A percentile compares a stretch with the other conserved stretches of the same genome.
These are phyloP conservation scores for Paraescarpia echinospica DNA, from an alignment of 1,140 invertebrate species.

Conservation along the genomic window DNA sequence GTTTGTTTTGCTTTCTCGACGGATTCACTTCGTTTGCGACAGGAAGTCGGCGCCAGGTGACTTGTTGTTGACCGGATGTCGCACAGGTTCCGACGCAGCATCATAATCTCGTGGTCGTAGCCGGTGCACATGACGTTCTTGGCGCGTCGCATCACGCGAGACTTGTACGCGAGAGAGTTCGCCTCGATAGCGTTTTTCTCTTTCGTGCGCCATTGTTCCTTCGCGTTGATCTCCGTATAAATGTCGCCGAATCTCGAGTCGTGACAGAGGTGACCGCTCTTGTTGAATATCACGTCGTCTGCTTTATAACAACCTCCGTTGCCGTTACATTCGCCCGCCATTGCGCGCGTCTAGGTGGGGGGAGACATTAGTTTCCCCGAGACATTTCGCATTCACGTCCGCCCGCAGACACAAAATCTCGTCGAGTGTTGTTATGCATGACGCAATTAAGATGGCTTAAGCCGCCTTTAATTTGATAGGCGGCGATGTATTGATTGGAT, in stretches of 20 bases:
- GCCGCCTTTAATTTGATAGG: neutral
- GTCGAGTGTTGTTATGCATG: neutral
- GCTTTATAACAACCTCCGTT: neutral
- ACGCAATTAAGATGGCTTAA: neutral
- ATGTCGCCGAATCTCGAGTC: neutral
- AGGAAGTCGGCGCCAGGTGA: neutral
- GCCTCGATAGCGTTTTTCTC: neutral
- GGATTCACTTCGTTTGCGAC: neutral
- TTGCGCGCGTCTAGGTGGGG: neutral
- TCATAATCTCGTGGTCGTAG: neutral
- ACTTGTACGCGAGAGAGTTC: neutral
- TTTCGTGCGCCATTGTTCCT: neutral
- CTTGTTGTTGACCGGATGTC: neutral
- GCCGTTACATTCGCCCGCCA: neutral
- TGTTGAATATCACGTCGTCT: neutral
- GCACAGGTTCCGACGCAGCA: neutral
- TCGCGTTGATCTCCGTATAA: neutral
- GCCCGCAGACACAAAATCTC: neutral
- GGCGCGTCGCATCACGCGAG: neutral
- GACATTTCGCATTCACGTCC: neutral
- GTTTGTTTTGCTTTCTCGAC: neutral
- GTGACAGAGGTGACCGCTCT: neutral
- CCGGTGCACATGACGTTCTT: neutral
- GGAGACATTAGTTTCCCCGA: neutral
- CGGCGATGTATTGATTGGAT: neutral